A percentile compares a stretch with the other conserved stretches of the same genome.
Evolutionary conservation across 2,797 vertebrate species (phyloP).

Genomic region (Eulemur rubriventer): DNA sequence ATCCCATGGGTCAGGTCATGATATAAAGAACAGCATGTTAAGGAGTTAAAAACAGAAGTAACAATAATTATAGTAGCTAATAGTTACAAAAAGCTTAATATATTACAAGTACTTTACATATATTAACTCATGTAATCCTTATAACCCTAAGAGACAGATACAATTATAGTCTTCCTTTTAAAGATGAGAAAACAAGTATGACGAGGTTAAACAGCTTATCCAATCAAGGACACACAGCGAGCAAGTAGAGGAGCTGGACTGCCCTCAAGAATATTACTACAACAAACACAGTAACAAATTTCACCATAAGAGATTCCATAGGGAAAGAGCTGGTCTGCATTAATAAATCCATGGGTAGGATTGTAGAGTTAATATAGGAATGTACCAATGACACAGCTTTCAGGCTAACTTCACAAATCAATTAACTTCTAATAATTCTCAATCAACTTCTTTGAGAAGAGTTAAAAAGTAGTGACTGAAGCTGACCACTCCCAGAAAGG

Average conservation of each 20-base stretch:
- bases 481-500: neutral
- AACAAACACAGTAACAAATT: neutral
- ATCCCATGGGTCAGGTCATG: neutral
- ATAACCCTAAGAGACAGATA: neutral
- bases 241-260: neutral
- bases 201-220: neutral
- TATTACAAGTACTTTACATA: neutral
- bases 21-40: neutral
- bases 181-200: neutral
- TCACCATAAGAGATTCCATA: neutral
- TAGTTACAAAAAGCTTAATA: neutral
- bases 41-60: conserved; percentile 30
- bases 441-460: conserved; percentile 6
- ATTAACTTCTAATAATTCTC: neutral
- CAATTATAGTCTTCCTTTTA: neutral
- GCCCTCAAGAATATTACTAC: neutral
- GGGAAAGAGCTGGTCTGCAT: neutral
- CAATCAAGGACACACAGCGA: neutral
- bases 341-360: neutral
- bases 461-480: neutral
- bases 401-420: neutral
- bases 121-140: neutral
- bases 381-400: neutral
- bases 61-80: neutral
- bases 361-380: neutral